A percentile compares a stretch with the other conserved stretches of the same genome.
Conservation (phyloP, 2,797 vertebrate species). For the Pangasius djambal region DNA sequence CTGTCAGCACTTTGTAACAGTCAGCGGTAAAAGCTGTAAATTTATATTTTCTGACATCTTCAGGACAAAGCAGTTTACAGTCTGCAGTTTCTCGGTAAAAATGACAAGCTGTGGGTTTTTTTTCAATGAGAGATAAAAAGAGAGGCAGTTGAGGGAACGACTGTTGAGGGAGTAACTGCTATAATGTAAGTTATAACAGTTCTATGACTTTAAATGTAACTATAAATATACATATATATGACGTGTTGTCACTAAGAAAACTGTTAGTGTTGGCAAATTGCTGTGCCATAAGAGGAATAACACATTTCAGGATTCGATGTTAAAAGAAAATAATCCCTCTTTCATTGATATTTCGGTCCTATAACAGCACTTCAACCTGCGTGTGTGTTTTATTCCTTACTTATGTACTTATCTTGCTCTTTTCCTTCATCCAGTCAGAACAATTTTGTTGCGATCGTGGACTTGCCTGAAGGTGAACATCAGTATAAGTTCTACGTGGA, state of each 20-base stretch:
- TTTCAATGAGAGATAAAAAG: background rate
- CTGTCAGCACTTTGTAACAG: background rate
- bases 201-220: background rate
- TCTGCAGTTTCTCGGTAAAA: background rate
- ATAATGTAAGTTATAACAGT: background rate
- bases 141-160: background rate
- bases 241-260: background rate
- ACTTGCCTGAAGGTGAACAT: conserved; percentile 96
- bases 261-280: background rate
- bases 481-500: conserved; percentile 99
- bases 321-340: background rate
- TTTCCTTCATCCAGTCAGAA: conserved; percentile 83
- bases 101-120: background rate
- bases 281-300: background rate
- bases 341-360: background rate
- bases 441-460: conserved; percentile 96
- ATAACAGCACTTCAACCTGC: background rate
- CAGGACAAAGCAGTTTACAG: background rate
- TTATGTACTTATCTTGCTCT: background rate
- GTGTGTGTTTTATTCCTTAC: background rate
- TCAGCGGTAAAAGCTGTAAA: background rate
- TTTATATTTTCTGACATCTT: background rate
- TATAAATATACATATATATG: background rate
- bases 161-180: background rate
- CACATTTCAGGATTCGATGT: background rate